phyloP scores from a whole-genome alignment of 2,888 invertebrate species.

The Xestia sexstrigata region DNA sequence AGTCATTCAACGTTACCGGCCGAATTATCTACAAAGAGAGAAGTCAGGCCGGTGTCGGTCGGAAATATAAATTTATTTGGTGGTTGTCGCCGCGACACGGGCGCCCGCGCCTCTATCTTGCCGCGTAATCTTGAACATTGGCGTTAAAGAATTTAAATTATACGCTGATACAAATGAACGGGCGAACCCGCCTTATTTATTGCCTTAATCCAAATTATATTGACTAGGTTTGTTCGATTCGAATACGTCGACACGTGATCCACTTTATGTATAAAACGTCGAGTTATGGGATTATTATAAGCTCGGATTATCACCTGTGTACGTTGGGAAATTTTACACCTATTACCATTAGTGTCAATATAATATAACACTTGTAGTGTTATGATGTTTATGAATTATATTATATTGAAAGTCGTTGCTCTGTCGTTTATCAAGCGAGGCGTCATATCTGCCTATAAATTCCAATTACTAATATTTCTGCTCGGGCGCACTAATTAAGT shows the following conservation, averaged over 20 bases:
- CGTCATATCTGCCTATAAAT: constrained; percentile 80
- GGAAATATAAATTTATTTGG: constrained; percentile 91
- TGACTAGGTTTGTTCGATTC: constrained; percentile 86
- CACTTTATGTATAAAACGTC: constrained; percentile 57
- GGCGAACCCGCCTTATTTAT: constrained; percentile 88
- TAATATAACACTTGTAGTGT: constrained; percentile 50
- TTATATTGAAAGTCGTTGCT: constrained; percentile 69
- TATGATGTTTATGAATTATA: constrained; percentile 55
- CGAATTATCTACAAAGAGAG: constrained; percentile 90
- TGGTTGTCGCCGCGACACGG: constrained; percentile 88
- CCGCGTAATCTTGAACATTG: constrained; percentile 90
- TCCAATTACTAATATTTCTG: constrained; percentile 87
- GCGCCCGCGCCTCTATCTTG: constrained; percentile 89
- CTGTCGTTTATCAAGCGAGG: constrained; percentile 75
- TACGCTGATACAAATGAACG: constrained; percentile 90
- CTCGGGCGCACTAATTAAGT: constrained; percentile 86
- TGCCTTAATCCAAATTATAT: constrained; percentile 89
- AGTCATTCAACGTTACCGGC: constrained; percentile 90
- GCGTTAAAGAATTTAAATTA: constrained; percentile 91
- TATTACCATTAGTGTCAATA: constrained; percentile 56
- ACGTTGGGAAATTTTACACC: constrained; percentile 60
- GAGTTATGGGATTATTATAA: constrained; percentile 62
- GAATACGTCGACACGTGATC: constrained; percentile 85
- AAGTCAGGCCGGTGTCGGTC: constrained; percentile 86
- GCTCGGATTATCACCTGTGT: constrained; percentile 63